Evolutionary conservation across 1,140 invertebrate species (phyloP), one percentile per base, ranked within the genome.

Genomic region (Anadara kagoshimensis): DNA sequence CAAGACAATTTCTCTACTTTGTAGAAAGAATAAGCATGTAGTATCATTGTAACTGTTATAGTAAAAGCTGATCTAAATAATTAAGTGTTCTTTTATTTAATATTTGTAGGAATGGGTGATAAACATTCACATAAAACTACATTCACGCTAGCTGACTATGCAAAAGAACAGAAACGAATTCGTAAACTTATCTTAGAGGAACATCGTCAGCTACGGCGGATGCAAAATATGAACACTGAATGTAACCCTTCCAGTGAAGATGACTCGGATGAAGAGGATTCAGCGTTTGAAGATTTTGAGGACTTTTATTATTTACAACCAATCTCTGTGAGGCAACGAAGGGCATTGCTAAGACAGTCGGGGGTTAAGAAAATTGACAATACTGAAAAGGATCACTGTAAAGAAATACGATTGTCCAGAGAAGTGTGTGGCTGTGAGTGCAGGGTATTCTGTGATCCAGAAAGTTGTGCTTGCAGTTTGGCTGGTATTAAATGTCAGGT

Each of bases 401-500:
- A 95, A 26, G 94, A 96, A 70, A 98, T 99, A 77, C 92, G 97
- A 56, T 93, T 94, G 18, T 98, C 97, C 18, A 91, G 97, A 43
- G 97, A 98, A 76, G 64, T 83, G 78, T 99, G 97, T 90, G 97
- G 97, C 36, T 99, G 97, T 89, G 93, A 94, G 20, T 99, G 97
- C 88, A 96, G 97, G 89, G 94, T 95, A 51, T 90, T 94, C 82
- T 99, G 97, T 91, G 96, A 98, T 91, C 97, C 97, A 0, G 96
- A 97, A 81, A 96, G 93, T 22, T 99, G 97, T 89, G 93, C 94
- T 36, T 99, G 97, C 90, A 96, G 95, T 86, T 92, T 95, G 85
- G 95, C 95, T 59, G 97, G 96, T 36, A 98, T 99, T 72, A 97
- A 98, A 90, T 99, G 96, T 87, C 96, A 98, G 92, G 96, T 99